Conservation (phyloP, 2,888 invertebrate genomes). For the Tenthredo amoena region DNA sequence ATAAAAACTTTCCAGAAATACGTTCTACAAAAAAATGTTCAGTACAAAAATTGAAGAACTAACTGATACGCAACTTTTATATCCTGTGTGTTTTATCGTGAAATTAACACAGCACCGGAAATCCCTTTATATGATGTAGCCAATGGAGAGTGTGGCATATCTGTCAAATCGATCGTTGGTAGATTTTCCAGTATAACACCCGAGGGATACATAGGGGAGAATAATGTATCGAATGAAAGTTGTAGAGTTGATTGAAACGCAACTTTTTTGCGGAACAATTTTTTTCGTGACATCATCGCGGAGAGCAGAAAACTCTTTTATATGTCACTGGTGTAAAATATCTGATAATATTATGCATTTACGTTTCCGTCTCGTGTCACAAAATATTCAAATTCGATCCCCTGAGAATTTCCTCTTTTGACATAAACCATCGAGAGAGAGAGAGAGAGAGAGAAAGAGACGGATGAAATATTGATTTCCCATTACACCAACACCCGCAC, state of each 20-base stretch:
- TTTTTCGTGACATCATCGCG: neutral
- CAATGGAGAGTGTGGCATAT: neutral
- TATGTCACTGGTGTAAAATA: neutral
- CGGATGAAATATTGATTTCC: constrained; percentile 30
- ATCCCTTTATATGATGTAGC: constrained; percentile 2
- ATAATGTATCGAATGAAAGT: neutral
- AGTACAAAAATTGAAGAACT: neutral
- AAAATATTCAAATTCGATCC: neutral
- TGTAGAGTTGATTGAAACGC: neutral
- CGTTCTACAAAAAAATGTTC: neutral
- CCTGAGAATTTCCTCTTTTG: neutral
- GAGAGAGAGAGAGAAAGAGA: neutral
- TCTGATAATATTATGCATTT: neutral
- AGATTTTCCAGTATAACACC: neutral
- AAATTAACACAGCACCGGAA: neutral
- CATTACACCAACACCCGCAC: neutral
- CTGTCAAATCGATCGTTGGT: neutral
- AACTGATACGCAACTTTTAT: neutral
- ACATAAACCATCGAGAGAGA: neutral
- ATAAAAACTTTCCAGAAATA: neutral
- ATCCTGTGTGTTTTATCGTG: neutral
- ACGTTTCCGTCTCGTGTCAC: neutral
- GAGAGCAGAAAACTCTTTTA: neutral
- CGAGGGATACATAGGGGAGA: neutral
- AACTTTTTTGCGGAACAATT: neutral